Evolutionary conservation across 2,797 vertebrate genomes (phyloP), one percentile per base, ranked within the genome.

Genomic region (Helostoma temminkii): DNA sequence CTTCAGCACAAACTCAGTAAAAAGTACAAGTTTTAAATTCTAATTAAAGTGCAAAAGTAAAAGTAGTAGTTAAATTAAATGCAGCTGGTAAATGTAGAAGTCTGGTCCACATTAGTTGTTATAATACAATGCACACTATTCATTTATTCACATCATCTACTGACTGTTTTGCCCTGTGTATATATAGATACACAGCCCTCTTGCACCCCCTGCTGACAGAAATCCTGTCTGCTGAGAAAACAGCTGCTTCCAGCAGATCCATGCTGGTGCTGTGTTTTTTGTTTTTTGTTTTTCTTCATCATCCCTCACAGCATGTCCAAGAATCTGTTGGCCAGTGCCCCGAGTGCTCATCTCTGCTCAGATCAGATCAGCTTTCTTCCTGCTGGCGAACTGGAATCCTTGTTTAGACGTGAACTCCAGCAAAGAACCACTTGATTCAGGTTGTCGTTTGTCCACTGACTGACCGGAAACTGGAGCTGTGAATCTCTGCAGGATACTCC

Each of bases 391-490:
- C n/a, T n/a, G n/a, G n/a, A n/a, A n/a, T n/a, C n/a, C n/a, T 16
- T 16, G 11, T 37, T 42, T 49, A n/a, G 2, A 22, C 6, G n/a
- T 60, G 34, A 19, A 19, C 14, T 58, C 12, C 6, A 24, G 47
- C 32, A 12, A 10, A 42, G 19, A 56, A 64, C 32, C 47, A 34
- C n/a, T 14, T 28, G 30, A 50, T 16, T 34, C 11, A 39, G 47
- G 50, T 56, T 14, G 15, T 45, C 11, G 61, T 41, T 45, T 60
- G 18, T n/a, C 39, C 18, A 15, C 4, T 39, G 16, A 25, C 59
- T 28, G 49, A 61, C 59, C 66, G 62, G 58, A 74, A 74, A 55
- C 55, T n/a, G 18, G 22, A 68, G 11, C 16, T 30, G 21, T 61
- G 42, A 42, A 12, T 52, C 11, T 59, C 43, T 71, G 60, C 64